Percentiles rank a stretch among this genome's conserved stretches.
Conservation (phyloP, 2,113 vertebrate genomes). For the Gyps fulvus region DNA sequence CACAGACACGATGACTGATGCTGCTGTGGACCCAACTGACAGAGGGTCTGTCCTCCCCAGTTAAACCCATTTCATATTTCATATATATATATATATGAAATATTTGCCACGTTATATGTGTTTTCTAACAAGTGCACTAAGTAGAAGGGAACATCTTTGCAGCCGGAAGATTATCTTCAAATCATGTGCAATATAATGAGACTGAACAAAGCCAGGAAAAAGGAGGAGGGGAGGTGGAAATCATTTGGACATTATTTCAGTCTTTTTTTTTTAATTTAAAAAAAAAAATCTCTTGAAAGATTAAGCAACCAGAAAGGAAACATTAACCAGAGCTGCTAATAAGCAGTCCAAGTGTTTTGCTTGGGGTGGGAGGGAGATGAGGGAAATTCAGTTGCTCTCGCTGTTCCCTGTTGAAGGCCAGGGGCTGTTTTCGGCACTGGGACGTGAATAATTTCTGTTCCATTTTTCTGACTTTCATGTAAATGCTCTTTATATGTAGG, state of each 20-base stretch:
- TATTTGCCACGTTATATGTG: neutral
- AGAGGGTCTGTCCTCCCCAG: neutral
- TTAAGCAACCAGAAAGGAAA: slow-evolving; percentile 31
- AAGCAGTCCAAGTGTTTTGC: slow-evolving; percentile 21
- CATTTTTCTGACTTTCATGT: slow-evolving; percentile 7
- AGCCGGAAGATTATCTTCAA: slow-evolving; percentile 15
- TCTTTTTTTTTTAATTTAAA: neutral
- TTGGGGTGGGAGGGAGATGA: neutral
- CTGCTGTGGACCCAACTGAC: neutral
- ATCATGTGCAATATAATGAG: slow-evolving; percentile 12
- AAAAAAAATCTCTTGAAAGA: neutral
- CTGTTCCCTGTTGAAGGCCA: neutral
- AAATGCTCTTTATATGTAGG: slow-evolving; percentile 30
- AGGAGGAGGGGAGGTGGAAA: slow-evolving; percentile 6
- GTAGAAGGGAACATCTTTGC: slow-evolving; percentile 10
- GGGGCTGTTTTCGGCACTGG: neutral
- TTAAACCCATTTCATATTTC: neutral
- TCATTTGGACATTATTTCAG: slow-evolving; percentile 15
- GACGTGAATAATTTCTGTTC: neutral
- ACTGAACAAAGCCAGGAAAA: neutral
- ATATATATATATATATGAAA: neutral
- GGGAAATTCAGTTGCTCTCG: neutral
- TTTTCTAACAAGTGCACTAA: slow-evolving; percentile 50
- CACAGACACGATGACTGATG: neutral
- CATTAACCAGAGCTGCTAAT: slow-evolving; percentile 14